phyloP scores from a whole-genome alignment of 1,140 invertebrate genomes.

The Pseudoatta argentina region DNA sequence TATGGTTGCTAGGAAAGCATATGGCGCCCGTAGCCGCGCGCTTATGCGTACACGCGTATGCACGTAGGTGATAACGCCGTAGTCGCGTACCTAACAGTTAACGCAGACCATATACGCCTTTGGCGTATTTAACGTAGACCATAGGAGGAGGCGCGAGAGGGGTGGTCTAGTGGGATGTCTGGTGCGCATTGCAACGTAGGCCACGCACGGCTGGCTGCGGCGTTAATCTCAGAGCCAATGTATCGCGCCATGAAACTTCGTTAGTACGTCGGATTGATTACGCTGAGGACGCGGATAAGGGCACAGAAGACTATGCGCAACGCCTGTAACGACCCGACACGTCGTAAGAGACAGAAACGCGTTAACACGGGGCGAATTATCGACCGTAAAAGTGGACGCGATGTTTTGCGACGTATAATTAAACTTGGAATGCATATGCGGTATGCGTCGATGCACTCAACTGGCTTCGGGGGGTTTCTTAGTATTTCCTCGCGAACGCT shows the following conservation, averaged over 20 bases:
- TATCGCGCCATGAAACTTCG: slow-evolving; percentile 60
- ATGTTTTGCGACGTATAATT: slow-evolving; percentile 46
- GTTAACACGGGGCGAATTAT: slow-evolving; percentile 48
- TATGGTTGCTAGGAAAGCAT: slow-evolving; percentile 15
- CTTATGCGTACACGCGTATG: neutral
- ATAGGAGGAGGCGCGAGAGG: neutral
- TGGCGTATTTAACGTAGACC: slow-evolving; percentile 36
- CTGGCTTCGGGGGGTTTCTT: neutral
- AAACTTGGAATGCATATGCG: slow-evolving; percentile 28
- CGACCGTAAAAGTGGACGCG: slow-evolving; percentile 49
- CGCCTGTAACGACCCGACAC: slow-evolving; percentile 30
- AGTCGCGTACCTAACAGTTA: slow-evolving; percentile 42
- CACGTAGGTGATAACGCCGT: slow-evolving; percentile 66
- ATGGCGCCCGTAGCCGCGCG: slow-evolving; percentile 33
- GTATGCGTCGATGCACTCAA: slow-evolving; percentile 6
- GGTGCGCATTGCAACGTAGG: slow-evolving; percentile 8
- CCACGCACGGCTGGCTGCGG: neutral
- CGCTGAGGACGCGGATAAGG: slow-evolving; percentile 7
- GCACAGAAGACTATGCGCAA: neutral
- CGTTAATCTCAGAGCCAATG: slow-evolving; percentile 46
- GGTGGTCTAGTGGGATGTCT: neutral
- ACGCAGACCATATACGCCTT: slow-evolving; percentile 11
- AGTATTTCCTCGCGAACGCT: neutral
- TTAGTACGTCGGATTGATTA: slow-evolving; percentile 68
- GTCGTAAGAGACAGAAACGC: slow-evolving; percentile 24